A percentile compares a stretch with the other conserved stretches of the same genome.
phyloP scores from a whole-genome alignment of 2,888 invertebrate genomes.

The Stegana nigrithorax region DNA sequence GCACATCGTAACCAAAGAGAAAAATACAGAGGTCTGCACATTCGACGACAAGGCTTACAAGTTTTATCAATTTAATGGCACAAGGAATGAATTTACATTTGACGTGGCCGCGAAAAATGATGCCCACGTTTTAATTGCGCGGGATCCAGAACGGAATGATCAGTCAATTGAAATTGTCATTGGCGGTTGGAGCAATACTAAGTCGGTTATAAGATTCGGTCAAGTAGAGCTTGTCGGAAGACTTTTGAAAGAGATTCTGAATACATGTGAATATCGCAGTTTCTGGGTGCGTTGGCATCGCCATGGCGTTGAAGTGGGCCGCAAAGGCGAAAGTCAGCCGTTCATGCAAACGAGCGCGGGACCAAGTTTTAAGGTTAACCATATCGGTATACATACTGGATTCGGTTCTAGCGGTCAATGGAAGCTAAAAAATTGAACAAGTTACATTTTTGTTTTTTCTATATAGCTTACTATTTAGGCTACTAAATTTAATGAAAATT shows the following conservation, averaged over 20 bases:
- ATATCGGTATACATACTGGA: constrained; percentile 10
- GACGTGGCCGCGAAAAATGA: constrained; percentile 1
- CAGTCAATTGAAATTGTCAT: neutral
- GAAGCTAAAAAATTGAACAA: neutral
- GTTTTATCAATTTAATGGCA: neutral
- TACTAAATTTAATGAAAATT: too few species aligned
- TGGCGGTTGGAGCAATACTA: neutral
- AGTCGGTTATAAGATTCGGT: neutral
- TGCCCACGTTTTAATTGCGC: neutral
- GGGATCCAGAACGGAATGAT: neutral
- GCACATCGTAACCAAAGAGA: too few species aligned
- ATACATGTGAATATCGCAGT: neutral
- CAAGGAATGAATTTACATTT: neutral
- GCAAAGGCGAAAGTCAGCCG: neutral
- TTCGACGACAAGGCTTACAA: neutral
- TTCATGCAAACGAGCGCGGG: neutral
- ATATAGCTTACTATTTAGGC: too few species aligned
- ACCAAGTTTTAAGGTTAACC: too few species aligned
- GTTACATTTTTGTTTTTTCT: neutral
- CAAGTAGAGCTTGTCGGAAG: neutral
- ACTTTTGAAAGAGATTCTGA: neutral
- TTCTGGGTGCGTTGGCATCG: neutral
- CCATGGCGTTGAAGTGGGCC: neutral
- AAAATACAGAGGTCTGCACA: neutral
- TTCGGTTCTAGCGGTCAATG: constrained; percentile 7